Evolutionary conservation across 2,113 vertebrate genomes (phyloP), one percentile per base, ranked within the genome.

Genomic region (Propithecus coquereli): DNA sequence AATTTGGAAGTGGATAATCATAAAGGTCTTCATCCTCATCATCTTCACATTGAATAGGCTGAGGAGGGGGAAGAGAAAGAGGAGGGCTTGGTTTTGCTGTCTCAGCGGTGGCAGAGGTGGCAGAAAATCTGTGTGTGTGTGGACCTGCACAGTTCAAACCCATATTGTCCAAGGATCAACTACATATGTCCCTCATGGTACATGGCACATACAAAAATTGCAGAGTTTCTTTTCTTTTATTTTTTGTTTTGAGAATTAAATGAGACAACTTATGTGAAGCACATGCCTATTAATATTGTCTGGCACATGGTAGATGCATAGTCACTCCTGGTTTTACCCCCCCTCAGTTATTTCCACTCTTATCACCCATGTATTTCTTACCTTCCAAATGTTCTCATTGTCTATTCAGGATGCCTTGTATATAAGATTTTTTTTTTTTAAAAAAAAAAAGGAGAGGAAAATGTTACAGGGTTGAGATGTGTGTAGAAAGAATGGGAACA

Each of bases 401-500:
- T 54, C 34, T 85, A 10, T 82, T 87, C 27, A 40, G 18, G 52
- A 7, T 54, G 37, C 3, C 16, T 52, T 40, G 37, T 70, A 12
- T 17, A 77, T 22, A 45, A 76, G 50, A 54, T 30, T 6, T 87
- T 27, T 17, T n/a, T 40, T 16, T 76, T 77, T 66, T 76, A 47
- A 47, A 45, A 45, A 63, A 82, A 74, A 23, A 82, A 85, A 77
- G 1, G 12, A n/a, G 25, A 68, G 2, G 52, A 47, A 57, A 90
- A 47, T 57, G 23, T 89, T 94, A 10, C 25, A 68, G 50, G 25
- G 5, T 57, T 87, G 80, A 83, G 68, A 70, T 65, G 43, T 80
- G 34, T 88, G 71, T 80, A n/a, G 57, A 74, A 65, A 87, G 70
- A 92, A 95, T 87, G 76, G 43, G 40, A 93, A 89, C 66, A 63